Evolutionary conservation across 1,140 invertebrate genomes (phyloP).

Genomic region (Polypedilum vanderplanki): DNA sequence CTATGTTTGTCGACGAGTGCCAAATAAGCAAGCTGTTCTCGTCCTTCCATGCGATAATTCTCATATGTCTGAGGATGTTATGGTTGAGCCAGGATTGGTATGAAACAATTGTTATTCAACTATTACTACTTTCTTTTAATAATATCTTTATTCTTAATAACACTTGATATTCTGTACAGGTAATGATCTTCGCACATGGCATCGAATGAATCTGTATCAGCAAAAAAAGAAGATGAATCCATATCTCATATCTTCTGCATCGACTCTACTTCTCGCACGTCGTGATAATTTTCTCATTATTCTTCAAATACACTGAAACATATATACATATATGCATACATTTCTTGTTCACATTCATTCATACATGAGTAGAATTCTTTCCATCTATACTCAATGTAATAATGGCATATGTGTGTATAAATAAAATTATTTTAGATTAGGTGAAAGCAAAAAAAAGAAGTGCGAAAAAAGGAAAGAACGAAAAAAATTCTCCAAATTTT

Average conservation of each 20-base stretch:
- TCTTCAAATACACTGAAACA: background rate
- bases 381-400: too few relatives aligned
- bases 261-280: background rate
- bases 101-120: background rate
- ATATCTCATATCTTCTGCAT: background rate
- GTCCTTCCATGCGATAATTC: constrained; percentile 90
- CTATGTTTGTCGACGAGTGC: constrained; percentile 88
- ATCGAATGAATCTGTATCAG: constrained; percentile 62
- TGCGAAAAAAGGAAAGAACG: background rate
- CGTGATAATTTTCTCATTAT: constrained; percentile 5
- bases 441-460: background rate
- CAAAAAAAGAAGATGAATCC: background rate
- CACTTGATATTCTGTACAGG: background rate
- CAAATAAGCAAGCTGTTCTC: constrained; percentile 87
- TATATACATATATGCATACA: too few relatives aligned
- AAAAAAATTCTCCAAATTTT: constrained; percentile 14
- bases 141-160: background rate
- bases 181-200: constrained; percentile 96
- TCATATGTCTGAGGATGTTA: constrained; percentile 92
- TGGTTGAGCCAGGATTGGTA: constrained; percentile 91
- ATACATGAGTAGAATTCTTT: too few relatives aligned
- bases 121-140: background rate
- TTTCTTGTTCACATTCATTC: too few relatives aligned
- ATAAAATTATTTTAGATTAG: too few relatives aligned
- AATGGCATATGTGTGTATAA: too few relatives aligned